phyloP scores from a whole-genome alignment of 92 coral and sea anemone genomes.

The Pocillopora meandrina region DNA sequence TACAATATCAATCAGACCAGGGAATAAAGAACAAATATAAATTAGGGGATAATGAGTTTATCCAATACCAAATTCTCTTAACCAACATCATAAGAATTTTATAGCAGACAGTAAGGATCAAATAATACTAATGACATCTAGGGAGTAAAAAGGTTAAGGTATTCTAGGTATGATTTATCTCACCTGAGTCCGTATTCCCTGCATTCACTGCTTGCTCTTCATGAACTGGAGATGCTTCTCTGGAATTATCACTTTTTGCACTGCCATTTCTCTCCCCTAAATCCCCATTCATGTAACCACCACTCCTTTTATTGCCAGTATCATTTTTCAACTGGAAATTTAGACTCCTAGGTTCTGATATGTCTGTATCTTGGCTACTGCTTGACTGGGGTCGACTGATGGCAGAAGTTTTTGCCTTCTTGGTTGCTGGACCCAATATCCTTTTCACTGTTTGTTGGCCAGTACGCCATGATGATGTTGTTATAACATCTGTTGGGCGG shows the following conservation, averaged over 20 bases:
- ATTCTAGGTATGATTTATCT: not conserved
- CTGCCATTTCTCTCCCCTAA: slow-evolving; percentile 18
- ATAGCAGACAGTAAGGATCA: too few species aligned
- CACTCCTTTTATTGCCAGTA: not conserved
- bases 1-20: too few species aligned
- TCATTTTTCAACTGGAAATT: slow-evolving; percentile 39
- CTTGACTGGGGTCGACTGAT: slow-evolving; percentile 60
- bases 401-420: slow-evolving; percentile 45
- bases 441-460: slow-evolving; percentile 93
- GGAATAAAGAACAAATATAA: too few species aligned
- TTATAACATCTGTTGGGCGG: slow-evolving; percentile 78
- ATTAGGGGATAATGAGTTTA: too few species aligned
- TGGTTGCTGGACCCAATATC: slow-evolving; percentile 77
- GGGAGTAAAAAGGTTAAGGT: not conserved
- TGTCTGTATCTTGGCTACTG: slow-evolving; percentile 54
- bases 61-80: too few species aligned
- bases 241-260: not conserved
- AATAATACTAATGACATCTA: not conserved
- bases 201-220: slow-evolving; percentile 6
- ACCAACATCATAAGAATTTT: too few species aligned
- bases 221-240: slow-evolving; percentile 10
- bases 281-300: not conserved
- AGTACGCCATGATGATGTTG: slow-evolving; percentile 92
- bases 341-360: slow-evolving; percentile 32
- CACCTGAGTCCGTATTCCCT: slow-evolving; percentile 18